Base-by-base conservation (phyloP, 2,888 invertebrate species). In the Lycophotia porphyrea region DNA sequence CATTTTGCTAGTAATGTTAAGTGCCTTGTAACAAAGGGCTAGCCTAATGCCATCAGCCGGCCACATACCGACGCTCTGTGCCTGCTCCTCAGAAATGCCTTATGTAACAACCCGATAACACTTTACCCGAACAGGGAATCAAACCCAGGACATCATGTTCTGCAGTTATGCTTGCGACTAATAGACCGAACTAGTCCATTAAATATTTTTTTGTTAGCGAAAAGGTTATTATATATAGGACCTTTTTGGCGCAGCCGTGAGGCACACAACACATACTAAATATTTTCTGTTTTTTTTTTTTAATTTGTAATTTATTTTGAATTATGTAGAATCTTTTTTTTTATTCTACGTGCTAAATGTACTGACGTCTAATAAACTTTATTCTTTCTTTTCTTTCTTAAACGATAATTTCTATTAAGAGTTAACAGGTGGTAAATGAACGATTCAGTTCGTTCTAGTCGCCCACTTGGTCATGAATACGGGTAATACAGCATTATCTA, bases 401-500 rank as follows among this genome's bases (percentile, higher is more conserved):
- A n/a, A n/a, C n/a, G 24, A 61, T 71, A 60, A 61, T 24, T 75
- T 71, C 55, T 69, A 66, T 66, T 52, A 69, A n/a, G 5, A 60
- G 21, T 71, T 68, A 79, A 84, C 81, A 81, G 84, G 82, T 84
- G 84, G 64, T 31, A 55, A 76, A 60, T 75, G 63, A 61, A 61
- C 42, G 68, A 61, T 65, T 74, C 39, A 18, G 76, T 70, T 44
- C n/a, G 67, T 24, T 69, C 18, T 63, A 60, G 66, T 74, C 74
- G 69, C 82, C 77, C 77, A 86, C 84, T 72, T 49, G 55, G 58
- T 73, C 71, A 68, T 55, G 36, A 71, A 72, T 71, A 77, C 73
- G 47, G 36, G 61, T 76, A 72, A 55, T 68, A 78, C 64, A 49
- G 34, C 49, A 78, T 87, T 85, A 81, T 85, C 79, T 77, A 83